phyloP scores from a whole-genome alignment of 64 coral and sea anemone species.

The Anthopleura sola region DNA sequence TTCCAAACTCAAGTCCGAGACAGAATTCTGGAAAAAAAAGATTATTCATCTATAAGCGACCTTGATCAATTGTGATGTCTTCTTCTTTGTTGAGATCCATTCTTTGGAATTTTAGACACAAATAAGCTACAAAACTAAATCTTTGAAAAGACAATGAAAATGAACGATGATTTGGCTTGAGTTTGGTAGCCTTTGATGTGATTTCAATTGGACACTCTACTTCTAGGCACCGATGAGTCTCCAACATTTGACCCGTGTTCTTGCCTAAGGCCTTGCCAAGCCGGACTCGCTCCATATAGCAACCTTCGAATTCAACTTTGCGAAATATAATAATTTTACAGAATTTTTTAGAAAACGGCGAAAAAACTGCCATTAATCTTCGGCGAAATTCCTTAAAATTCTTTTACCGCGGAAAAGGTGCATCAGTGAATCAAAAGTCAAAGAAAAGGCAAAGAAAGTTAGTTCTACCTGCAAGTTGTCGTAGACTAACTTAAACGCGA shows the following conservation, averaged over 20 bases:
- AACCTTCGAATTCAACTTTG: neutral
- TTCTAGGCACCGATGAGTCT: neutral
- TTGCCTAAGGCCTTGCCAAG: neutral
- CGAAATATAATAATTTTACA: neutral
- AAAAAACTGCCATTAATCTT: neutral
- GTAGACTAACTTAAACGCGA: neutral
- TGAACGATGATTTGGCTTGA: neutral
- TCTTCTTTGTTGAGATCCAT: neutral
- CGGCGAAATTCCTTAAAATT: neutral
- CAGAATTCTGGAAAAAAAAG: neutral
- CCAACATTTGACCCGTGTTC: conserved; percentile 1
- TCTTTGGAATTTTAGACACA: neutral
- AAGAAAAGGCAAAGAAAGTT: no score
- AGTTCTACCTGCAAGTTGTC: neutral
- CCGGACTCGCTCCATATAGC: neutral
- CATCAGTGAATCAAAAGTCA: no score
- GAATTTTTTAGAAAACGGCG: neutral
- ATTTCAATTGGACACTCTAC: neutral
- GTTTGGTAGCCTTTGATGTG: neutral
- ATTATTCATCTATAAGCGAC: neutral
- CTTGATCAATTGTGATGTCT: neutral
- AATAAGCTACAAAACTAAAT: neutral
- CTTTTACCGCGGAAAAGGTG: no score
- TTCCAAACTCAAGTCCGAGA: neutral
- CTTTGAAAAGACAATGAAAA: neutral